A percentile compares a stretch with the other conserved stretches of the same genome.
Conservation (phyloP, 2,113 vertebrate genomes). For the Alexandromys fortis region DNA sequence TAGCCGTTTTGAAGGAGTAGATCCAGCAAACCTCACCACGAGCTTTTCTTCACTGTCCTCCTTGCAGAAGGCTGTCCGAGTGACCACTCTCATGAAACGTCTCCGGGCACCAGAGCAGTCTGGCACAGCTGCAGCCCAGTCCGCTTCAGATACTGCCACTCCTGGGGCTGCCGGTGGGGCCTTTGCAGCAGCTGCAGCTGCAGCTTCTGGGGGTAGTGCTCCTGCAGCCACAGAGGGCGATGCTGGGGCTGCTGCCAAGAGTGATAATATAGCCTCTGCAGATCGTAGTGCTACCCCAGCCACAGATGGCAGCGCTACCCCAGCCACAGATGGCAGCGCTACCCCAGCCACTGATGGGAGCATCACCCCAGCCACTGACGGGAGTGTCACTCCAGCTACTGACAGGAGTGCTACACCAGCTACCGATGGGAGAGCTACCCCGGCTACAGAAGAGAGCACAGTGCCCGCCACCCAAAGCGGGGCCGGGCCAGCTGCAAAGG, state of each 20-base stretch:
- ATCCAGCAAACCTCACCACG: background rate
- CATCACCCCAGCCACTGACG: slow-evolving; percentile 76
- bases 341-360: slow-evolving; percentile 76
- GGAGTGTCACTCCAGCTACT: slow-evolving; percentile 74
- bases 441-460: slow-evolving; percentile 78
- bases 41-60: slow-evolving; percentile 22
- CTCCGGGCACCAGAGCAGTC: slow-evolving; percentile 93
- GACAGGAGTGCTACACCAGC: slow-evolving; percentile 74
- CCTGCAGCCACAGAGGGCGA: slow-evolving; percentile 70
- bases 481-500: slow-evolving; percentile 65
- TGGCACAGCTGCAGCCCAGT: slow-evolving; percentile 74
- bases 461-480: slow-evolving; percentile 73
- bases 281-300: slow-evolving; percentile 80
- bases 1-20: background rate
- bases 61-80: slow-evolving; percentile 96
- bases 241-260: slow-evolving; percentile 62
- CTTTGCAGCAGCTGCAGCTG: slow-evolving; percentile 51
- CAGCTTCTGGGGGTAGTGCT: slow-evolving; percentile 68
- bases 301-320: slow-evolving; percentile 77
- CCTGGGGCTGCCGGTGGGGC: slow-evolving; percentile 63
- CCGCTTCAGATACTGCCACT: slow-evolving; percentile 69
- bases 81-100: slow-evolving; percentile 98
- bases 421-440: slow-evolving; percentile 78
- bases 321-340: slow-evolving; percentile 69
- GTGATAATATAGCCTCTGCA: slow-evolving; percentile 43